Base-by-base conservation (phyloP, 2,888 invertebrate genomes). In the Homarus gammarus region DNA sequence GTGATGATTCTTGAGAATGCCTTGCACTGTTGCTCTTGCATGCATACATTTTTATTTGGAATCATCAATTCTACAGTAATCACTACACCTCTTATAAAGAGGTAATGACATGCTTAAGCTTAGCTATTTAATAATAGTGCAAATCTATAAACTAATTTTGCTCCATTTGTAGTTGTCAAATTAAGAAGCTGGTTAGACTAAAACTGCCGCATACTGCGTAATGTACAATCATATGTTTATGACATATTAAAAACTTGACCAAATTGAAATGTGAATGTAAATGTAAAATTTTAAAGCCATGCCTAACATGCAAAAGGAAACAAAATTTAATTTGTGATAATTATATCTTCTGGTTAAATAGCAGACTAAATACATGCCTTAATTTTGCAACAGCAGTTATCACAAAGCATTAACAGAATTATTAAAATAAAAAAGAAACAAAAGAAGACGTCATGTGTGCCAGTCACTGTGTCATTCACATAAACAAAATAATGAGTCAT, bases 371-470 rank as follows among this genome's bases (percentile, higher is more conserved):
- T 75, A 38, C 79, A 86, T 78, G 86, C 86, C 36, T 70, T 36
- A 64, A 33, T 70, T 44, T 56, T 70, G 86, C 79, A 72, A 68
- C 44, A 68, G 51, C 18, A 51, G 31, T 78, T 51, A 86, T 38
- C 12, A 84, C 40, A 56, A 73, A 87, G 82, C 64, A 27, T 31
- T 87, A 75, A 33, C 36, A 64, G n/a, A 64, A 64, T 75, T 56
- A 44, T 33, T 51, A 38, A 56, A 5, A 49, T 22, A 82, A 61
- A n/a, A 77, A 40, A 78, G 64, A 77, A 85, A 81, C 61, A 22
- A 64, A 84, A 84, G 83, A 44, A 84, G 75, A 84, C 38, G 88
- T 88, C 88, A 78, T 88, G 75, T 88, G 88, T 88, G 88, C 82
- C 51, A 83, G 88, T 88, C 88, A 88, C 44, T 88, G 83, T 49